Percentiles rank a stretch among this genome's conserved stretches.
Conservation (phyloP, 2,888 invertebrate genomes). For the Xylocampa areola region DNA sequence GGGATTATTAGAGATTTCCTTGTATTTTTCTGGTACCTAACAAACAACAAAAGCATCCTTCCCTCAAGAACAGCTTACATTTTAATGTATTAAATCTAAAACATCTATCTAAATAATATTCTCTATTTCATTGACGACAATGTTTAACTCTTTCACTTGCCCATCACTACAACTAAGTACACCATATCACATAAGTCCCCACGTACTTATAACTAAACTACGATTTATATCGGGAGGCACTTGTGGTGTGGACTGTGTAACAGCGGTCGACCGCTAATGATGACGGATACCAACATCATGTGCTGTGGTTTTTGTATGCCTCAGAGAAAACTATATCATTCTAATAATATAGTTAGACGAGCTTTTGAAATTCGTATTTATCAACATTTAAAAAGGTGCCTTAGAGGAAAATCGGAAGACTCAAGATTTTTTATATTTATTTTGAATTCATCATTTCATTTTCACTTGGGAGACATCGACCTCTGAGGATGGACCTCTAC, state of each 20-base stretch:
- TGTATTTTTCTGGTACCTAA: too few relatives aligned
- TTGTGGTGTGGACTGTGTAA: slow-evolving; percentile 63
- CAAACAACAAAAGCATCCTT: too few relatives aligned
- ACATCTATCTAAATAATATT: too few relatives aligned
- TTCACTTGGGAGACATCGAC: too few relatives aligned
- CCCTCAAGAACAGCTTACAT: too few relatives aligned
- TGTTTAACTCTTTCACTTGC: too few relatives aligned
- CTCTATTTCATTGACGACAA: too few relatives aligned
- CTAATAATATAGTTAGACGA: slow-evolving; percentile 12
- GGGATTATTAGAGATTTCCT: neutral
- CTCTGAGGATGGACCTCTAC: too few relatives aligned
- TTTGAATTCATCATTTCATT: too few relatives aligned
- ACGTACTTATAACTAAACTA: slow-evolving; percentile 42
- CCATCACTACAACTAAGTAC: slow-evolving; percentile 15
- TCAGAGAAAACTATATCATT: slow-evolving; percentile 51
- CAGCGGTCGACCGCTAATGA: slow-evolving; percentile 73
- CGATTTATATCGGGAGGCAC: slow-evolving; percentile 38
- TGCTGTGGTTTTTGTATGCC: slow-evolving; percentile 68
- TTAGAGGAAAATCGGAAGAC: neutral
- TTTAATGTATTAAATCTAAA: too few relatives aligned
- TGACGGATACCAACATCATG: slow-evolving; percentile 69
- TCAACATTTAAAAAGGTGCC: neutral
- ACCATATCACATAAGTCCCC: slow-evolving; percentile 29
- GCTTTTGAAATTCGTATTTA: neutral
- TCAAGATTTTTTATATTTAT: neutral